Evolutionary conservation across 92 coral and sea anemone species (phyloP), one percentile per base, ranked within the genome.

Genomic region (Parazoanthus darwini): DNA sequence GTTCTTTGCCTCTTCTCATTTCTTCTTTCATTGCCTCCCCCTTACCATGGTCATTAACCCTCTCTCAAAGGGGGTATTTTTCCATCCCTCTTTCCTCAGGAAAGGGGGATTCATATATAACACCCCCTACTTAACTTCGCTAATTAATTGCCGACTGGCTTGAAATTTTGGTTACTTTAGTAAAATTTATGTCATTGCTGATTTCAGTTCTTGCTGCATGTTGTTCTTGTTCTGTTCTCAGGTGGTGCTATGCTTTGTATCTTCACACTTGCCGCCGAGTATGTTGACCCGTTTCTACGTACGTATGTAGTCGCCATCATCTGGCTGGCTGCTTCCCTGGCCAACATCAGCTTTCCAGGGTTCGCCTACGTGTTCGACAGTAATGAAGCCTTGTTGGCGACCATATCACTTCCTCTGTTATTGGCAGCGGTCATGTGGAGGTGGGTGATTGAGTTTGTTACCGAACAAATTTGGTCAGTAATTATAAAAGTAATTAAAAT

Each of bases 261-360:
- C 3, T 95, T 95, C 68, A 85, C 92, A 16, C 89, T 95, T 44
- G 92, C 88, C 0, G 93, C 96, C n/a, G 98, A 95, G 72, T 95
- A 92, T 82, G 96, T 92, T 23, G 87, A 89, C 63, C 93, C 98
- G 13, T 89, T 75, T 33, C 88, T 51, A 35, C 93, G 98, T 13
- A 92, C 92, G 9, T 39, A 85, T 11, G 89, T 90, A 1, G 68
- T 95, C 15, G 87, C 88, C 6, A 38, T 81, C 33, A 73, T 95
- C 42, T 95, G 98, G 98, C 50, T 90, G 13, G 73, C 94, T 38
- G 82, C 90, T 1, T 79, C 92, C 9, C 74, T 95, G 63, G 93
- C 93, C 29, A 37, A 80, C 79, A 77, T 95, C 58, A 89, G 92
- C 10, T 71, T 93, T 56, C 90, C 93, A 68, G 98, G 96, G 22